Evolutionary conservation across 2,888 invertebrate genomes (phyloP).

Genomic region (Acleris emargana): DNA sequence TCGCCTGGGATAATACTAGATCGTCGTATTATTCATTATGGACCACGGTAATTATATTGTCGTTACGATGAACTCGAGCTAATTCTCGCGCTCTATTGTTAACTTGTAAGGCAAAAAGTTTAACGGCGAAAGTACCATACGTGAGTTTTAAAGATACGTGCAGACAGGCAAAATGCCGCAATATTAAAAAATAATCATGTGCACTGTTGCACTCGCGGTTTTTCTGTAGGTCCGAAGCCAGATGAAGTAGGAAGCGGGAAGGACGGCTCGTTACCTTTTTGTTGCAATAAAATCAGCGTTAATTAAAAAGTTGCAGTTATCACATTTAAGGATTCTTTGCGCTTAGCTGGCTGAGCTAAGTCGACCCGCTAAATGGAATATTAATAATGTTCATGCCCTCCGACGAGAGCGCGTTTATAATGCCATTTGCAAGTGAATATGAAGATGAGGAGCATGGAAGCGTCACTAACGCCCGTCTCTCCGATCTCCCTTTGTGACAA

Average conservation of each 20-base stretch:
- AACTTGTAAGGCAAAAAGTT: slow-evolving; percentile 39
- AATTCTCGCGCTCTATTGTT: slow-evolving; percentile 42
- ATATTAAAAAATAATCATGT: not conserved
- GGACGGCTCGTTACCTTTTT: slow-evolving; percentile 54
- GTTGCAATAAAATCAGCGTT: slow-evolving; percentile 60
- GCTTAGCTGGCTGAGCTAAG: slow-evolving; percentile 42
- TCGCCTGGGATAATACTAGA: slow-evolving; percentile 72
- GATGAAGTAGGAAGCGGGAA: slow-evolving; percentile 55
- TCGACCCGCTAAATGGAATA: slow-evolving; percentile 53
- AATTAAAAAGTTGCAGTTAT: slow-evolving; percentile 72
- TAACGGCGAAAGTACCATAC: slow-evolving; percentile 33
- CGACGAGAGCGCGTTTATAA: slow-evolving; percentile 47
- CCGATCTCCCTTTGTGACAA: slow-evolving; percentile 41
- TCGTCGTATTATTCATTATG: slow-evolving; percentile 74
- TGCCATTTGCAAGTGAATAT: slow-evolving; percentile 31
- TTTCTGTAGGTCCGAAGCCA: slow-evolving; percentile 48
- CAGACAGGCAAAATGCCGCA: not conserved
- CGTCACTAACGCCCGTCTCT: slow-evolving; percentile 38
- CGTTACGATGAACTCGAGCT: slow-evolving; percentile 57
- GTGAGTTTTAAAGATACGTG: not conserved
- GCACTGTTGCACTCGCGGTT: not conserved
- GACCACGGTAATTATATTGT: slow-evolving; percentile 66
- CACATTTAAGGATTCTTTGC: slow-evolving; percentile 55
- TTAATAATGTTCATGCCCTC: slow-evolving; percentile 52
- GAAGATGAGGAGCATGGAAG: slow-evolving; percentile 48